Evolutionary conservation across 2,888 invertebrate species (phyloP).

Genomic region (Cordilura impudica): DNA sequence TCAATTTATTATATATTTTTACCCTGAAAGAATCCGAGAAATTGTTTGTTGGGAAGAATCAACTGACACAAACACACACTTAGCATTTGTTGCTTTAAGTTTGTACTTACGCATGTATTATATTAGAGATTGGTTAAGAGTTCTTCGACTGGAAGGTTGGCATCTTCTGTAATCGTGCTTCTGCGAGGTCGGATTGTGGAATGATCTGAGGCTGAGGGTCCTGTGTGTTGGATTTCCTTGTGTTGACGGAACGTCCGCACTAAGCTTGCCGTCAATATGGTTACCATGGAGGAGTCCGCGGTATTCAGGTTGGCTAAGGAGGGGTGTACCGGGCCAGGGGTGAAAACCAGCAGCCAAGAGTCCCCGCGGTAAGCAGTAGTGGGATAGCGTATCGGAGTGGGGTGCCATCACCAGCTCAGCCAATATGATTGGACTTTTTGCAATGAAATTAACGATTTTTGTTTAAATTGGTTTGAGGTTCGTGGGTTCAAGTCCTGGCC

Average conservation of each 20-base stretch:
- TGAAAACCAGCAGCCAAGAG: slow-evolving; percentile 99
- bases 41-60: too few relatives aligned
- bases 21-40: too few relatives aligned
- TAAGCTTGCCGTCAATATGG: slow-evolving; percentile 99
- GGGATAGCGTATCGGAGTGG: slow-evolving; percentile 99
- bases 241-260: slow-evolving; percentile 96
- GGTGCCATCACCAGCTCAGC: slow-evolving; percentile 91
- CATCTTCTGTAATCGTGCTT: slow-evolving; percentile 98
- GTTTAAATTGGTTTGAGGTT: too few relatives aligned
- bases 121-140: too few relatives aligned
- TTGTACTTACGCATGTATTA: too few relatives aligned
- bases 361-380: slow-evolving; percentile 99
- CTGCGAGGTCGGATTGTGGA: slow-evolving; percentile 95
- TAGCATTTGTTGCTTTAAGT: too few relatives aligned
- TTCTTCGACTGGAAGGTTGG: slow-evolving; percentile 91
- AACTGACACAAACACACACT: too few relatives aligned
- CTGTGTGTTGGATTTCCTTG: slow-evolving; percentile 80
- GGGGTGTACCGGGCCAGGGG: slow-evolving; percentile 99
- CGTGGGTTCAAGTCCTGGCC: too few relatives aligned
- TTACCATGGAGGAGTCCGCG: slow-evolving; percentile 89
- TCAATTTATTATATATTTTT: too few relatives aligned
- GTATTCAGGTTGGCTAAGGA: slow-evolving; percentile 96
- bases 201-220: slow-evolving; percentile 94
- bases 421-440: slow-evolving; percentile 88
- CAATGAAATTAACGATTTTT: too few relatives aligned